A percentile compares a stretch with the other conserved stretches of the same genome.
Conservation (phyloP, 92 coral and sea anemone species). For the Porites divaricata region DNA sequence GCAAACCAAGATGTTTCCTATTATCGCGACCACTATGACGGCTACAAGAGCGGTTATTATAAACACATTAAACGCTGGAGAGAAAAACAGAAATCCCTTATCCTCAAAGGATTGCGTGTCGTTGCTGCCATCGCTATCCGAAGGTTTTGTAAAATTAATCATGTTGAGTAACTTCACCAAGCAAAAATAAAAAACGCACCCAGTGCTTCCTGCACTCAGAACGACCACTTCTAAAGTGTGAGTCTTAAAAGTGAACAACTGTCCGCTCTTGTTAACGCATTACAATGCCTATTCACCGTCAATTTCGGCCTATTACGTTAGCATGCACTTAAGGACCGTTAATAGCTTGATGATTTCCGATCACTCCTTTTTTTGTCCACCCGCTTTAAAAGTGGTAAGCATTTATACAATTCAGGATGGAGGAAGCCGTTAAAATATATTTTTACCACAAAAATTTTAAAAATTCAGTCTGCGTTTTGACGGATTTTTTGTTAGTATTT, state of each 20-base stretch:
- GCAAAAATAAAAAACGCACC: not conserved
- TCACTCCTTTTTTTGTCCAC: not conserved
- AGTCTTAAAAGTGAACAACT: not conserved
- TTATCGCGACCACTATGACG: slow-evolving; percentile 34
- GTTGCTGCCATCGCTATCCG: not conserved
- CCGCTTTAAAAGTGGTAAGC: not conserved
- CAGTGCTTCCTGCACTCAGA: not conserved
- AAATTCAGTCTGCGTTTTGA: too few relatives aligned
- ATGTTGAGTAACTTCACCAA: not conserved
- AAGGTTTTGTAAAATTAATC: not conserved
- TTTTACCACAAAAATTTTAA: not conserved
- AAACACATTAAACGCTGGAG: slow-evolving; percentile 31
- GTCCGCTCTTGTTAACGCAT: not conserved
- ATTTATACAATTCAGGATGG: too few relatives aligned
- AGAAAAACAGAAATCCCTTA: slow-evolving; percentile 24
- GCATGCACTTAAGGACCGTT: not conserved
- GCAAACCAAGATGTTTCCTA: slow-evolving; percentile 52
- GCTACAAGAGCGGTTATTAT: slow-evolving; percentile 1
- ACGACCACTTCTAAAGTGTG: not conserved
- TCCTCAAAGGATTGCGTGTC: not conserved
- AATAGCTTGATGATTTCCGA: not conserved
- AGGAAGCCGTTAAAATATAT: not conserved
- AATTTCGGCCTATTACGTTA: slow-evolving; percentile 8
- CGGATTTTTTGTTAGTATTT: too few relatives aligned
- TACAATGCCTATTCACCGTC: not conserved